Evolutionary conservation across 2,888 invertebrate genomes (phyloP).

Genomic region (Sialis lutaria): DNA sequence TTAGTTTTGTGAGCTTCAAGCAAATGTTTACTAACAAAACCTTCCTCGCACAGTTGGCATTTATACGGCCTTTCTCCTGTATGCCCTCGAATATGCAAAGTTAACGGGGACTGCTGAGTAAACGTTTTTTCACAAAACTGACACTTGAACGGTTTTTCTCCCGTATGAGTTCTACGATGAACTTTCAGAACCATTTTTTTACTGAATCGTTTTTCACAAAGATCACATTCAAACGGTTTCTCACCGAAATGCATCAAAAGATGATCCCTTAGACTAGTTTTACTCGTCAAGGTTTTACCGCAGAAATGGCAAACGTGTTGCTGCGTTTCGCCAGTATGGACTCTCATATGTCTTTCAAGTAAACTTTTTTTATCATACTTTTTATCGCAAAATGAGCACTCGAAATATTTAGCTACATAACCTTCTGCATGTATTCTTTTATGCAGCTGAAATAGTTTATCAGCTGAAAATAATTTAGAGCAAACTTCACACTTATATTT

Average conservation of each 20-base stretch:
- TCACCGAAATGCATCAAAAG: conserved; percentile 16
- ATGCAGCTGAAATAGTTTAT: background rate
- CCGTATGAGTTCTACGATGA: conserved; percentile 33
- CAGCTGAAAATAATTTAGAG: background rate
- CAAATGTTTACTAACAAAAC: background rate
- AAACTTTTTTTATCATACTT: conserved; percentile 15
- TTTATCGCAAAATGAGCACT: background rate
- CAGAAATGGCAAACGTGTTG: conserved; percentile 22
- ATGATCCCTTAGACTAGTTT: conserved; percentile 29
- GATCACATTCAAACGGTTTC: conserved; percentile 19
- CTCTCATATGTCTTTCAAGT: conserved; percentile 23
- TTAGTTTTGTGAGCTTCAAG: background rate
- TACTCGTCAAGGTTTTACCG: conserved; percentile 31
- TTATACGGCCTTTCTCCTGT: conserved; percentile 30
- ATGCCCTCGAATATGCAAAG: conserved; percentile 32
- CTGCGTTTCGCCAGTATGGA: conserved; percentile 16
- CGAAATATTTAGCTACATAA: conserved; percentile 7
- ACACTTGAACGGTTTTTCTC: conserved; percentile 32
- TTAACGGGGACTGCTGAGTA: conserved; percentile 30
- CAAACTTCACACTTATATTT: background rate
- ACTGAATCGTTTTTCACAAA: conserved; percentile 19
- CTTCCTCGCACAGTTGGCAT: background rate
- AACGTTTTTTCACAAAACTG: conserved; percentile 35
- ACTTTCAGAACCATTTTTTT: conserved; percentile 23
- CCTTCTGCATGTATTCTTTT: background rate